phyloP scores from a whole-genome alignment of 2,888 invertebrate genomes.

The Caenorhabditis becei region DNA sequence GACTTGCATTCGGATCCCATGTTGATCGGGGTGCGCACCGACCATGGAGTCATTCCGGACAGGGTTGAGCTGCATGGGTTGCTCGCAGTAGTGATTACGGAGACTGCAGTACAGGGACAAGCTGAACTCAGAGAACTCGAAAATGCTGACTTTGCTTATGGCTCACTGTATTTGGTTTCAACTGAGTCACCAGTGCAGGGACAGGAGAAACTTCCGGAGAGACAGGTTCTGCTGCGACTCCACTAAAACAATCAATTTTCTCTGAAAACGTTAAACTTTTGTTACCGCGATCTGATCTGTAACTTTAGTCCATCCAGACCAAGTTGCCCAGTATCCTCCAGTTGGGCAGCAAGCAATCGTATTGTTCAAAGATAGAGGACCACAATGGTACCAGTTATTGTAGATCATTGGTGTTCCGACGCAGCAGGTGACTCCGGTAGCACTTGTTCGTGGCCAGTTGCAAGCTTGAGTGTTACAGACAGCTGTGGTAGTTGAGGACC shows the following conservation, averaged over 20 bases:
- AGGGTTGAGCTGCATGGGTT: constrained; percentile 21
- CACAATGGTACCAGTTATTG: constrained; percentile 53
- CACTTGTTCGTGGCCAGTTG: constrained; percentile 28
- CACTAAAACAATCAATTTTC: constrained; percentile 9
- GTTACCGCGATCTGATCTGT: constrained; percentile 35
- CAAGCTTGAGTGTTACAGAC: constrained; percentile 43
- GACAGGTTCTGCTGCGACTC: constrained; percentile 23
- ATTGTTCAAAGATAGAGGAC: constrained; percentile 2
- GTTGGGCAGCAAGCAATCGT: constrained; percentile 41
- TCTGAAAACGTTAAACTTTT: no score
- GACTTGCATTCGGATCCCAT: constrained; percentile 25
- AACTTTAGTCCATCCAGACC: constrained; percentile 24
- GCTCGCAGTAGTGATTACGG: constrained; percentile 2
- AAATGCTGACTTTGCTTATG: neutral
- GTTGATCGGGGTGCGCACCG: constrained; percentile 22
- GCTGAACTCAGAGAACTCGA: constrained; percentile 7
- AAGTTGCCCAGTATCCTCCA: constrained; percentile 36
- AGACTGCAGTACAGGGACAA: constrained; percentile 22
- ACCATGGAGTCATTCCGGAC: neutral
- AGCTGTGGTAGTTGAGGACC: neutral
- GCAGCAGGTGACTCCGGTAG: constrained; percentile 26
- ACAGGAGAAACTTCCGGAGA: constrained; percentile 29
- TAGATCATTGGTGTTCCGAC: constrained; percentile 17
- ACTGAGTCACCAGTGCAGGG: constrained; percentile 39
- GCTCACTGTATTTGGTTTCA: constrained; percentile 9